Percentiles rank a stretch among this genome's conserved stretches.
These are phyloP conservation scores for Loxodonta africana DNA, from an alignment of 2,113 vertebrate genomes.

Conservation along the genomic window DNA sequence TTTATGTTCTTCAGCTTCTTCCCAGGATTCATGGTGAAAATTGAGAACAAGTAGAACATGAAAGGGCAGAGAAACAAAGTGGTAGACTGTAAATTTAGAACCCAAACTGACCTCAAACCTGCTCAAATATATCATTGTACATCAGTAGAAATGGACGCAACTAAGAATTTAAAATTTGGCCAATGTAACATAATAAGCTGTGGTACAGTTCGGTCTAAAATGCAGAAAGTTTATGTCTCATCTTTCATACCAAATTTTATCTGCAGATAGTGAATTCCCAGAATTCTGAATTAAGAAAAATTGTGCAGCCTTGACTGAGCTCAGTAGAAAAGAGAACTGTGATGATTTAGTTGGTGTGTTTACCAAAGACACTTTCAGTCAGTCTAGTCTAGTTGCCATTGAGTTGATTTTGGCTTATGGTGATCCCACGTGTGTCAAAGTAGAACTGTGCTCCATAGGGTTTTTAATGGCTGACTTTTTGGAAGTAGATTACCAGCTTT, in stretches of 20 bases:
- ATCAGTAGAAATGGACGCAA: background rate
- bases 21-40: background rate
- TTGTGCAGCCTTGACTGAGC: too few species aligned
- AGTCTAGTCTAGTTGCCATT: too few species aligned
- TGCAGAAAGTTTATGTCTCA: background rate
- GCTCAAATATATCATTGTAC: background rate
- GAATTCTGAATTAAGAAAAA: background rate
- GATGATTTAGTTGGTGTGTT: background rate
- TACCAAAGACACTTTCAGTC: background rate
- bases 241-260: background rate
- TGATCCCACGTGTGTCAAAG: too few species aligned
- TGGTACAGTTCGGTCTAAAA: background rate
- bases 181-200: background rate
- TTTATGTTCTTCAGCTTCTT: background rate
- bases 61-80: background rate
- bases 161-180: background rate
- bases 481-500: too few species aligned
- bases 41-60: background rate
- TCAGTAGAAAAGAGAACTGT: background rate
- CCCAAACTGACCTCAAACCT: background rate
- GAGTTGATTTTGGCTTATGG: too few species aligned
- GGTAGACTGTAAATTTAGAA: background rate
- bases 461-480: too few species aligned
- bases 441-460: too few species aligned
- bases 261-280: background rate